Percentiles rank a stretch among this genome's conserved stretches.
These are phyloP conservation scores for Theropithecus gelada DNA, from an alignment of 2,113 vertebrate species.

Conservation along the genomic window DNA sequence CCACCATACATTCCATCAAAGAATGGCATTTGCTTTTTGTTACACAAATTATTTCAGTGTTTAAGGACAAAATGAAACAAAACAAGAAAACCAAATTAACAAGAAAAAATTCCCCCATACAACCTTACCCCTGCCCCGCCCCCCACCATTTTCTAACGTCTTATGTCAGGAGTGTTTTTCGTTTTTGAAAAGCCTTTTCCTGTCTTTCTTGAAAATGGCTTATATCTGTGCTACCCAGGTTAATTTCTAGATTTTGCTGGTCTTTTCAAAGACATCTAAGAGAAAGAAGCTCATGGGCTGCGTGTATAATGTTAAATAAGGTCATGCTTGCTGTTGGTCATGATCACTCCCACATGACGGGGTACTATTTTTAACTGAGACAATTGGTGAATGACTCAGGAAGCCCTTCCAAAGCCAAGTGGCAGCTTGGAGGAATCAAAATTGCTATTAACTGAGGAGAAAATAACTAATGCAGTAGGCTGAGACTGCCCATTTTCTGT, in stretches of 20 bases:
- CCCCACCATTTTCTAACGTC: background rate
- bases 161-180: background rate
- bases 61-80: background rate
- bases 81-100: background rate
- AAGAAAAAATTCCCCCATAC: background rate
- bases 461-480: background rate
- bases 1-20: background rate
- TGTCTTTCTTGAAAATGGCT: background rate
- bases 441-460: conserved; percentile 40
- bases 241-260: background rate
- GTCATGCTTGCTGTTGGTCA: conserved; percentile 53
- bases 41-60: background rate
- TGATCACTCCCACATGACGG: conserved; percentile 47
- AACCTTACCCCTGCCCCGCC: background rate
- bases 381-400: conserved; percentile 78
- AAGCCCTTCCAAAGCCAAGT: conserved; percentile 61
- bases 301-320: conserved; percentile 57
- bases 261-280: conserved; percentile 47
- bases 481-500: background rate
- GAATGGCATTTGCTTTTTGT: background rate
- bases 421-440: conserved; percentile 36
- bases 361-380: conserved; percentile 74
- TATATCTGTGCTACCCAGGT: background rate
- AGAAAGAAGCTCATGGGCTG: background rate
- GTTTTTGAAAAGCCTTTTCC: background rate